These are phyloP conservation scores for Drosophila repletoides DNA, from an alignment of 1,140 invertebrate genomes.

Conservation along the genomic window DNA sequence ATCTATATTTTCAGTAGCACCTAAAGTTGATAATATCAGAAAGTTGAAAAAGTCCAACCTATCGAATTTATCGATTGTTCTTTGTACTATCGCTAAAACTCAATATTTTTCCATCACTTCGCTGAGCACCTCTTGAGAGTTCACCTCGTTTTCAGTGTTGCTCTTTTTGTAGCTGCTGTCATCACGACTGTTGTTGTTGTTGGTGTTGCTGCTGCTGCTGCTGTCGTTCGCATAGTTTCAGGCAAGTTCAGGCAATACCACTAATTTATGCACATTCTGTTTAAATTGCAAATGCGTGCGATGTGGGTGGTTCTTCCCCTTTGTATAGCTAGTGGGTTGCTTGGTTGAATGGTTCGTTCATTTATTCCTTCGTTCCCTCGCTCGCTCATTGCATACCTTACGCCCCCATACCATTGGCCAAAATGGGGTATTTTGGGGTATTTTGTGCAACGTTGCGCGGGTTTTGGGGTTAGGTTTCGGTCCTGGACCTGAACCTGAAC, in stretches of 20 bases:
- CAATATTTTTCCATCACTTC: not conserved
- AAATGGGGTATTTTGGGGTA: too few relatives aligned
- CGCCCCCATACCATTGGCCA: constrained; percentile 60
- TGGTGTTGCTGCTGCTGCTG: constrained; percentile 30
- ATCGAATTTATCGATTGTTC: too few relatives aligned
- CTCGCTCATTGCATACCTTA: constrained; percentile 5
- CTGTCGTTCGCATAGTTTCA: constrained; percentile 28
- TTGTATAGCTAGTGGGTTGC: constrained; percentile 1
- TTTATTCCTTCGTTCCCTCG: not conserved
- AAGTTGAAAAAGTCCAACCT: too few relatives aligned
- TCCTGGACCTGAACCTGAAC: constrained; percentile 3
- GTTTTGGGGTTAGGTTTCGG: constrained; percentile 4
- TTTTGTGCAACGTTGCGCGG: constrained; percentile 48
- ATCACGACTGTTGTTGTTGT: constrained; percentile 2
- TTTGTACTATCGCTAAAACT: too few relatives aligned
- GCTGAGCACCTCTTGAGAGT: not conserved
- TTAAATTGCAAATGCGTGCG: constrained; percentile 76
- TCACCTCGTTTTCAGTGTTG: not conserved
- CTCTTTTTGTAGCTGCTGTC: not conserved
- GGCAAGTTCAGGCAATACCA: constrained; percentile 64
- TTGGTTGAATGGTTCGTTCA: not conserved
- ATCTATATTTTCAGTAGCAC: too few relatives aligned
- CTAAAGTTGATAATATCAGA: too few relatives aligned
- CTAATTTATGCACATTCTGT: constrained; percentile 78
- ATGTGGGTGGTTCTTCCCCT: constrained; percentile 33